Conservation (phyloP, 2,797 vertebrate genomes). For the Phrynocephalus forsythii region DNA sequence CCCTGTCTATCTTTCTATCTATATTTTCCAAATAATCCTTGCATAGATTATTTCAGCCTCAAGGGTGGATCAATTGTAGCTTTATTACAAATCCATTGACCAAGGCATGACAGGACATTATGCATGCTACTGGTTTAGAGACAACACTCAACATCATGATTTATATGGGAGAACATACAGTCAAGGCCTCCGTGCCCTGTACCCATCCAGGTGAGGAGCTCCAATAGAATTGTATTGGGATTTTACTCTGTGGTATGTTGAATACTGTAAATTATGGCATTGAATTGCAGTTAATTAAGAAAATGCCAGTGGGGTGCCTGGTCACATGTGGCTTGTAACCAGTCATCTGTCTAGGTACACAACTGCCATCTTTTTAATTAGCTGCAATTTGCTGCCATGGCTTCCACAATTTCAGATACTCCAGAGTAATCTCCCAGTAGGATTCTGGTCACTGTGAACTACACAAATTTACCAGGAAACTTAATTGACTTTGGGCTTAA, state of each 20-base stretch:
- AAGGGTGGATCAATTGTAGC: conserved; percentile 61
- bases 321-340: no score
- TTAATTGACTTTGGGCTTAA: background rate
- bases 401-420: no score
- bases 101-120: conserved; percentile 50
- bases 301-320: no score
- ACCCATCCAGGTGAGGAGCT: conserved; percentile 51
- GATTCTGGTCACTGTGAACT: no score
- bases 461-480: background rate
- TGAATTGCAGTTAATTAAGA: no score
- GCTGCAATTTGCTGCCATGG: no score
- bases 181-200: conserved; percentile 65
- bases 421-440: no score
- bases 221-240: no score
- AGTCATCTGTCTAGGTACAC: no score
- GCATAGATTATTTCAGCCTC: conserved; percentile 68
- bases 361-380: no score
- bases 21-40: conserved; percentile 65
- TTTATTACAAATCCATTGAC: conserved; percentile 67
- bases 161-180: conserved; percentile 65
- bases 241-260: no score
- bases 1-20: conserved; percentile 62
- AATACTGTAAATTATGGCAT: no score
- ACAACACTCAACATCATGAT: background rate
- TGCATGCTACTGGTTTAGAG: conserved; percentile 38